Percentiles rank a stretch among this genome's conserved stretches.
Conservation (phyloP, 1,140 invertebrate species). For the Camponotus vicinus region DNA sequence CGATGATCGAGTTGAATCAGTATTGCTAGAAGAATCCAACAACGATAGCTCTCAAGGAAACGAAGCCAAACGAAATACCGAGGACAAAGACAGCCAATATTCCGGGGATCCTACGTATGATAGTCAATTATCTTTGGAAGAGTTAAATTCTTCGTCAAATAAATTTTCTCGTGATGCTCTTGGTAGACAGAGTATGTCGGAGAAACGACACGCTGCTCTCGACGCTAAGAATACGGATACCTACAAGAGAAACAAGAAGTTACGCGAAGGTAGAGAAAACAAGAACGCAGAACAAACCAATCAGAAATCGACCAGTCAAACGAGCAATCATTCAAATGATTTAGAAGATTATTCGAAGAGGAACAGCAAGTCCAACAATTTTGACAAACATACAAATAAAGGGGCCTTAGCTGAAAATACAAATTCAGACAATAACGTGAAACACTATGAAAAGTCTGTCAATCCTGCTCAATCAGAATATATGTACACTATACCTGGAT, state of each 20-base stretch:
- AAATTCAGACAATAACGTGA: slow-evolving; percentile 77
- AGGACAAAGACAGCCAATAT: slow-evolving; percentile 84
- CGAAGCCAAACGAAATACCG: slow-evolving; percentile 75
- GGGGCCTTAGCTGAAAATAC: slow-evolving; percentile 73
- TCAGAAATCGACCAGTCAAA: slow-evolving; percentile 56
- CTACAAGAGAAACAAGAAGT: slow-evolving; percentile 97
- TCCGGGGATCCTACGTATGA: slow-evolving; percentile 91
- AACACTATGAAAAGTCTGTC: slow-evolving; percentile 76
- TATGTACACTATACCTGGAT: slow-evolving; percentile 82
- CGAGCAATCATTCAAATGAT: slow-evolving; percentile 55
- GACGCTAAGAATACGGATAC: slow-evolving; percentile 98
- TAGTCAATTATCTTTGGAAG: slow-evolving; percentile 92
- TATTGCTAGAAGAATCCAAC: slow-evolving; percentile 79
- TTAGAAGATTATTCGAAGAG: slow-evolving; percentile 62
- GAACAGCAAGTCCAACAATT: slow-evolving; percentile 55
- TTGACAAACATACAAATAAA: slow-evolving; percentile 71
- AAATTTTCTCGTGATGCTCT: slow-evolving; percentile 95
- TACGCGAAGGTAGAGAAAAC: slow-evolving; percentile 88
- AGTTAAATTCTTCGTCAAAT: slow-evolving; percentile 88
- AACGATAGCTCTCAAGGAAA: slow-evolving; percentile 75
- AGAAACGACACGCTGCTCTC: slow-evolving; percentile 97
- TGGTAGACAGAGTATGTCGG: slow-evolving; percentile 98
- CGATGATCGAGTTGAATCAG: slow-evolving; percentile 76
- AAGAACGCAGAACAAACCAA: slow-evolving; percentile 76
- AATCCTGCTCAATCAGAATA: slow-evolving; percentile 80